Base-by-base conservation (phyloP, 2,113 vertebrate genomes). In the Heptranchias perlo region DNA sequence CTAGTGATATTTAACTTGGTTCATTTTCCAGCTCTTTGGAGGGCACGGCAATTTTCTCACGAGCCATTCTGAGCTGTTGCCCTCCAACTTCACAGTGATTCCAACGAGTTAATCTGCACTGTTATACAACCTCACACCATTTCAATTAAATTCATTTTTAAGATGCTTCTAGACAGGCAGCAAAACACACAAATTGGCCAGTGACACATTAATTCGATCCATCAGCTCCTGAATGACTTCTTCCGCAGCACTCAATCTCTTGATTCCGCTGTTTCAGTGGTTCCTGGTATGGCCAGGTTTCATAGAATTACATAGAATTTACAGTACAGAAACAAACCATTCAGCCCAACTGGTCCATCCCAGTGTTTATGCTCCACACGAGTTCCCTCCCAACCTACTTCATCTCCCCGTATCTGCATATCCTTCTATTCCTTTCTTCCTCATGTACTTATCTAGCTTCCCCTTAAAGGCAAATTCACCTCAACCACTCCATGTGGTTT, bases 161-260 rank as follows among this genome's bases (percentile, higher is more conserved):
- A 93, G 64, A 93, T 39, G 89, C 89, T 93, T 18, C 28, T n/a
- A 23, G 58, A 64, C 58, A 93, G 89, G 18, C 58, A 64, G 89
- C 58, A 93, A 93, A 93, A 61, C 35, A 62, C 89, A 93, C 58
- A 39, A 93, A 93, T 93, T 93, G 61, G n/a, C 58, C 35, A 8
- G 35, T 93, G 89, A 93, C 58, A 93, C 58, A 61, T 93, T 23
- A 35, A 93, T 93, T 93, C 54, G 89, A 93, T 93, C 16, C 89
- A 93, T 93, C 89, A 64, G 6, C 58, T 62, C 35, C 61, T 62
- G 35, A 93, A 92, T 61, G 28, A 62, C 64, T 93, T 62, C 21
- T 62, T 62, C 89, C 58, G 6, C 89, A 64, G 16, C 18, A 7
- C 58, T 62, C 89, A 93, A 93, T 93, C 89, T 93, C 35, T 35